Evolutionary conservation across 2,888 invertebrate species (phyloP), one percentile per base, ranked within the genome.

Genomic region (Galeopsomyia nigrocyanea): DNA sequence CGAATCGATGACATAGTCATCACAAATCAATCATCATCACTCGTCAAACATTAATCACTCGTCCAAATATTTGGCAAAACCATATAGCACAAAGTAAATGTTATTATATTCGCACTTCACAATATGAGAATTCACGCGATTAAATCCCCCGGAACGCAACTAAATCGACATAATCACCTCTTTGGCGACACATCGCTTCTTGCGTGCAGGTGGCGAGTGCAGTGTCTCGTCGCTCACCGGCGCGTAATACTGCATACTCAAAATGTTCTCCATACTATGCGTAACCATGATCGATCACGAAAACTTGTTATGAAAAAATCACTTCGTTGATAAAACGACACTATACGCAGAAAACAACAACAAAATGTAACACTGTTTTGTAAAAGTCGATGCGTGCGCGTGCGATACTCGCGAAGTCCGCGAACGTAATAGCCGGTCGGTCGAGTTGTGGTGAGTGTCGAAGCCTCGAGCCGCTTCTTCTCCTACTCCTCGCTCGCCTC

Each of bases 261-360:
- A 79, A 78, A 86, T 86, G 75, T 85, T 86, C 71, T 86, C 85
- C 83, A 86, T 85, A 70, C 85, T 86, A 74, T 86, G 86, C 60
- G 85, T 86, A 67, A 86, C 84, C 86, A 86, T 86, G 62, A 68
- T 78, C 47, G 21, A 39, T 39, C 13, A 13, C 39, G n/a, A n/a
- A 39, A 7, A 39, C 39, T 39, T 39, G 39, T 39, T 10, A 31
- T 31, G 7, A 31, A n/a, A 5, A 26, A 26, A 26, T 26, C 26
- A 26, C 26, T 26, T 26, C 5, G 26, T 3, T 5, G 26, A 39
- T 39, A 10, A 39, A 39, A 39, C 39, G 13, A 39, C 39, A 39
- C 39, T 39, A 1, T 7, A n/a, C n/a, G n/a, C n/a, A n/a, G n/a
- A n/a, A 13, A 39, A 39, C 26, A 5, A 26, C 5, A 26, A 26